These are phyloP conservation scores for Gymnobelideus leadbeateri DNA, from an alignment of 2,113 vertebrate genomes.

Conservation along the genomic window DNA sequence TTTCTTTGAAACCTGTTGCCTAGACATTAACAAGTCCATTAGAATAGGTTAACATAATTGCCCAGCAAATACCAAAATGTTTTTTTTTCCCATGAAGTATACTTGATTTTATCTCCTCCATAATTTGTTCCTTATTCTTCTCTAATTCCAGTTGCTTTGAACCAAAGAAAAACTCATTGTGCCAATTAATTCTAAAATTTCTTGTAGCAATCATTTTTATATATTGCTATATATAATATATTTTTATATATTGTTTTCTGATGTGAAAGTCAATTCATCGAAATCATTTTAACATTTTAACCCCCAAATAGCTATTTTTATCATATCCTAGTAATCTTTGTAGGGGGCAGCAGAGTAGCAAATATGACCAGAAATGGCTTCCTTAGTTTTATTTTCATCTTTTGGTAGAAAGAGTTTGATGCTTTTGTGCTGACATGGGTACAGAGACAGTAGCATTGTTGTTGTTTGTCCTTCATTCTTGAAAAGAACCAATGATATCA, in stretches of 20 bases:
- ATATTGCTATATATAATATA: no score
- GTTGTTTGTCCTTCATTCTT: no score
- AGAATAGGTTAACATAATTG: background rate
- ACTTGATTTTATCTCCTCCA: slow-evolving; percentile 28
- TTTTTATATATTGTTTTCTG: background rate
- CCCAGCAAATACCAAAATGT: background rate
- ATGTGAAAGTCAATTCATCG: slow-evolving; percentile 17
- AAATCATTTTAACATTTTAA: slow-evolving; percentile 36
- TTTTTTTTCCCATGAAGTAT: background rate
- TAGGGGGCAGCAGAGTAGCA: background rate
- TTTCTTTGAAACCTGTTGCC: slow-evolving; percentile 23
- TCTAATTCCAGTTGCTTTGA: slow-evolving; percentile 47
- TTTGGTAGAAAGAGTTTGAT: background rate
- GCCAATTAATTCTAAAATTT: slow-evolving; percentile 10
- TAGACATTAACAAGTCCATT: slow-evolving; percentile 9
- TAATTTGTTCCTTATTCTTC: slow-evolving; percentile 13
- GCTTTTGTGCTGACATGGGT: background rate
- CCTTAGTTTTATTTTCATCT: slow-evolving; percentile 3
- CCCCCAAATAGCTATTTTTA: background rate
- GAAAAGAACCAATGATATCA: no score
- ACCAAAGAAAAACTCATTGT: slow-evolving; percentile 25
- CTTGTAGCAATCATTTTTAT: background rate
- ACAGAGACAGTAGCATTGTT: background rate
- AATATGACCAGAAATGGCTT: background rate
- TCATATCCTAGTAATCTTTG: background rate